phyloP scores from a whole-genome alignment of 2,888 invertebrate species.

The Lottia gigantea region DNA sequence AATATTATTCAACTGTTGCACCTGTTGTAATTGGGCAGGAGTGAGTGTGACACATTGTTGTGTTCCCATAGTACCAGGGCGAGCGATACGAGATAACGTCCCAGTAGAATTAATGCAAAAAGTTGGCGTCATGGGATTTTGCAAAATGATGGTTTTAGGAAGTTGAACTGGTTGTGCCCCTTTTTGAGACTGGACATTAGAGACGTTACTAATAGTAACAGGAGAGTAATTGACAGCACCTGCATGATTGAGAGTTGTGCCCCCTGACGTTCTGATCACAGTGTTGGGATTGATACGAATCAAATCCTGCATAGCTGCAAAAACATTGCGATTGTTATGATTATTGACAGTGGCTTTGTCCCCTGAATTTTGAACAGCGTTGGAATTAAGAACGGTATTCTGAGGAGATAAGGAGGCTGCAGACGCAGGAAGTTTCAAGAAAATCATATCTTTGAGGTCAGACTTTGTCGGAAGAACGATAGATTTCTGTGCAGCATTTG shows the following conservation, averaged over 20 bases:
- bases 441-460: conserved; percentile 4
- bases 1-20: conserved; percentile 19
- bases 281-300: background rate
- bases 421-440: background rate
- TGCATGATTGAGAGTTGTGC: background rate
- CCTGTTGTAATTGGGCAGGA: conserved; percentile 29
- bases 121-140: background rate
- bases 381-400: background rate
- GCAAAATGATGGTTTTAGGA: conserved; percentile 1
- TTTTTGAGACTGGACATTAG: background rate
- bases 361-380: background rate
- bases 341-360: background rate
- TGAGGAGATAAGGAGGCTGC: too few species aligned
- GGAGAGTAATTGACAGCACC: background rate
- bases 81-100: background rate
- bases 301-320: conserved; percentile 2
- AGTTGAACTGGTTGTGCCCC: background rate
- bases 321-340: conserved; percentile 1
- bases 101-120: conserved; percentile 1
- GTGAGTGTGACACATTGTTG: conserved; percentile 35
- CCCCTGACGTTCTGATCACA: background rate
- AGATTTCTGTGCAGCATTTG: background rate
- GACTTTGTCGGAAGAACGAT: background rate
- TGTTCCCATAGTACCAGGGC: conserved; percentile 8
- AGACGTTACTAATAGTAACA: too few species aligned